Base-by-base conservation (phyloP, 2,113 vertebrate species). In the Lepus europaeus region DNA sequence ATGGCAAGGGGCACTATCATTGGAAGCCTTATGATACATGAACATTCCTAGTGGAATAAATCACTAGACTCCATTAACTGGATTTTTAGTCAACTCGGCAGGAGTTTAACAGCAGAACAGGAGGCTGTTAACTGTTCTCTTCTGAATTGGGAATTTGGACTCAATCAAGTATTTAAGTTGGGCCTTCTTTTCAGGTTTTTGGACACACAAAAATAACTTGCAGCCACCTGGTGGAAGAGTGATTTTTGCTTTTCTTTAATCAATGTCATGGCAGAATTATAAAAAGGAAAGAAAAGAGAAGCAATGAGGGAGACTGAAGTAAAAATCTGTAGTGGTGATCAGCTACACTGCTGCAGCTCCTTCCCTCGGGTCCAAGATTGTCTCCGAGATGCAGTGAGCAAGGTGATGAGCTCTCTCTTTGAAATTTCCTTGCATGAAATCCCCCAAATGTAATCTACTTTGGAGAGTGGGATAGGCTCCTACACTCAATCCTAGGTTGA, bases 231-330 rank as follows among this genome's bases (percentile, higher is more conserved):
- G 59, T 92, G 1, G 77, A 96, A 93, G 45, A 91, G 68, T 2
- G 25, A 49, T 16, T 69, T 88, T 61, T 63, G 16, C 31, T 36
- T 59, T 22, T 64, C 33, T 29, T 63, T 13, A 83, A 91, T 63
- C 73, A 82, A 94, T 49, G 81, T 89, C 77, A 20, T 81, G 84
- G 94, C 5, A 51, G 96, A 96, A 96, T 89, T 97, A 94, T 78
- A 95, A 94, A 94, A 96, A 96, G 72, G 64, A 90, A 85, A 85
- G 49, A 74, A 94, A 95, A 96, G 96, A 85, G 49, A 97, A 96
- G 84, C 63, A 77, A 82, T 17, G 1, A 79, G 92, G 91, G 94
- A 95, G 96, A 94, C 86, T 79, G 95, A 92, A 5, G 36, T n/a
- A 36, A 94, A 96, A 95, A 97, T 96, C 94, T 20, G 39, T 76